phyloP scores from a whole-genome alignment of 2,113 vertebrate genomes.

The Alligator sinensis region DNA sequence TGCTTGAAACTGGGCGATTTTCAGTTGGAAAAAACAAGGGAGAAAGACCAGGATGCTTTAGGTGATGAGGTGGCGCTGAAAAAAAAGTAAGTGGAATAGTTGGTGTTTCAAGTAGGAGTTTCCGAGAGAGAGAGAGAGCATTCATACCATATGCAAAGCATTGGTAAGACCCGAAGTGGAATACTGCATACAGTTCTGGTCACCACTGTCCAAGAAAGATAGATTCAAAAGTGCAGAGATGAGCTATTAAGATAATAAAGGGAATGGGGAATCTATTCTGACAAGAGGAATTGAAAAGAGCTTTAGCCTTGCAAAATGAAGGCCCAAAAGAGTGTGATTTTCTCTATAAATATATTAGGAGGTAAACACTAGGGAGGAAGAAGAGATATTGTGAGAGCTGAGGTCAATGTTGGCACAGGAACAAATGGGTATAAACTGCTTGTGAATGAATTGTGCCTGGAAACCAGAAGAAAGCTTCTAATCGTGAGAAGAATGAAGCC shows the following conservation, averaged over 20 bases:
- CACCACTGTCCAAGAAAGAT: neutral
- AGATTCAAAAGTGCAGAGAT: neutral
- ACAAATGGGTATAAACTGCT: neutral
- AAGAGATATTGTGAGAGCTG: fast-evolving
- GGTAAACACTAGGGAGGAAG: neutral
- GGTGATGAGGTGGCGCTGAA: too few species aligned
- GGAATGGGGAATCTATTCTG: neutral
- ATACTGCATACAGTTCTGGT: neutral
- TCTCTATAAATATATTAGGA: neutral
- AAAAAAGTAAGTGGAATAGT: too few species aligned
- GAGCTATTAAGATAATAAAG: neutral
- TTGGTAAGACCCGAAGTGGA: neutral
- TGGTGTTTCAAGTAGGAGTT: neutral
- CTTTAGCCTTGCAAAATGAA: neutral
- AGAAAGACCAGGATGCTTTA: too few species aligned
- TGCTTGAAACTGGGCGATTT: too few species aligned
- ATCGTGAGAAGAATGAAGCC: neutral
- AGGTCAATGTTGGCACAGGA: neutral
- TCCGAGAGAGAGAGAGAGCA: neutral
- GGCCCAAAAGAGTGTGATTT: neutral
- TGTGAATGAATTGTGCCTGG: neutral
- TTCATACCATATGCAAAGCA: neutral
- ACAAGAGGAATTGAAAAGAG: neutral
- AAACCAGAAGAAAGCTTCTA: neutral
- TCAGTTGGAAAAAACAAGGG: too few species aligned